Evolutionary conservation across 2,113 vertebrate species (phyloP), one percentile per base, ranked within the genome.

Genomic region (Esox niger): DNA sequence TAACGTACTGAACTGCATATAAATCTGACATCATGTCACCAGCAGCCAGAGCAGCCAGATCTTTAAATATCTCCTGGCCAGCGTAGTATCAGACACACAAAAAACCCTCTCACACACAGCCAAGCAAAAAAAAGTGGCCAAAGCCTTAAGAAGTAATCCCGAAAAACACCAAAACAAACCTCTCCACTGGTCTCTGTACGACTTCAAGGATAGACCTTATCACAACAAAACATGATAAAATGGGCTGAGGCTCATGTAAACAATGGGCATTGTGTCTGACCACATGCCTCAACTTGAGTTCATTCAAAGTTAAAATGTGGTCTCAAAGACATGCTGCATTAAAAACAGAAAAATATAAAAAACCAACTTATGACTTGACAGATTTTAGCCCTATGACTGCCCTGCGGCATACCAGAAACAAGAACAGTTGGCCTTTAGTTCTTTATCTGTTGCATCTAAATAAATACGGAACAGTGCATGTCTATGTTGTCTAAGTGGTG

Each of bases 61-160:
- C 32, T n/a, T 32, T 30, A 49, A 78, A 69, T 46, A 32, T 23
- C 64, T 70, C 57, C 52, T 47, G 47, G 8, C 65, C 69, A 63
- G 33, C 73, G 75, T 61, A 75, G 74, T 27, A 49, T 63, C 60
- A 74, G 35, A 59, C 8, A 75, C 62, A 57, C 13, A 20, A 1
- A 0, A 49, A 15, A 49, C 15, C 17, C 46, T 60, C 59, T 59
- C 8, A 13, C 55, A 57, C 55, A 29, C 27, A 15, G 21, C 52
- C 64, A 35, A 60, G 67, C 21, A 33, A 30, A 68, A 21, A 32
- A 29, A 43, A 21, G 60, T 63, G 47, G 63, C 66, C 29, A 46
- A 73, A 58, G 27, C 8, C 54, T 56, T 10, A 7, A 13, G 23
- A 58, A 58, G 17, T 1, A 72, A 55, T n/a, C n/a, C n/a, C n/a